phyloP scores from a whole-genome alignment of 2,797 vertebrate species.

The Lacerta bilineata region DNA sequence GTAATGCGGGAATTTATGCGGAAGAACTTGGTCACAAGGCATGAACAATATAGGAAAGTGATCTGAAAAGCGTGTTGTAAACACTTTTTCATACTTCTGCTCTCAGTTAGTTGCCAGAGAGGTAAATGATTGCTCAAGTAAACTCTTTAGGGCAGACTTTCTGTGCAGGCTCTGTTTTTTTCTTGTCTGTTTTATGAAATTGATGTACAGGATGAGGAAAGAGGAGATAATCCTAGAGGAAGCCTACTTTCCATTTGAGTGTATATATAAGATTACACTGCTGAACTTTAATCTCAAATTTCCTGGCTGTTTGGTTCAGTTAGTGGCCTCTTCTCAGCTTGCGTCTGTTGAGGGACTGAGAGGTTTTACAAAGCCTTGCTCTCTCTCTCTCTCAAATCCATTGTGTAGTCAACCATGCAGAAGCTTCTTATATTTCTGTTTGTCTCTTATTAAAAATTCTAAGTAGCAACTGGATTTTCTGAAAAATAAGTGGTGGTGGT shows the following conservation, averaged over 20 bases:
- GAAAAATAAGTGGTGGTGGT: too few relatives aligned
- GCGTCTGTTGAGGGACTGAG: neutral
- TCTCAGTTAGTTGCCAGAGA: neutral
- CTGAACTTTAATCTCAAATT: neutral
- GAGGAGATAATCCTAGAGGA: neutral
- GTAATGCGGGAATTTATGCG: neutral
- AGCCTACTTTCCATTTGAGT: neutral
- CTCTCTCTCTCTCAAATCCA: neutral
- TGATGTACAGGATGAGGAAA: neutral
- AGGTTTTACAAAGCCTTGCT: neutral
- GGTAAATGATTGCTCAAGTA: neutral
- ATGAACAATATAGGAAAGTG: neutral
- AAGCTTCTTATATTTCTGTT: neutral
- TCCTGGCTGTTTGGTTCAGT: neutral
- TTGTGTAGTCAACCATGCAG: neutral
- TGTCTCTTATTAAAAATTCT: neutral
- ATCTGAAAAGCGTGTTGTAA: neutral
- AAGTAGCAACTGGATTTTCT: neutral
- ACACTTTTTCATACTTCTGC: neutral
- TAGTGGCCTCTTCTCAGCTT: neutral
- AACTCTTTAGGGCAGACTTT: neutral
- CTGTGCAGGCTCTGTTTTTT: neutral
- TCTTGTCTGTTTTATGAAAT: slow-evolving; percentile 4
- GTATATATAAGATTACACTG: neutral
- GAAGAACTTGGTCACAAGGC: neutral